Base-by-base conservation (phyloP, 1,140 invertebrate species). In the Bombus huntii region DNA sequence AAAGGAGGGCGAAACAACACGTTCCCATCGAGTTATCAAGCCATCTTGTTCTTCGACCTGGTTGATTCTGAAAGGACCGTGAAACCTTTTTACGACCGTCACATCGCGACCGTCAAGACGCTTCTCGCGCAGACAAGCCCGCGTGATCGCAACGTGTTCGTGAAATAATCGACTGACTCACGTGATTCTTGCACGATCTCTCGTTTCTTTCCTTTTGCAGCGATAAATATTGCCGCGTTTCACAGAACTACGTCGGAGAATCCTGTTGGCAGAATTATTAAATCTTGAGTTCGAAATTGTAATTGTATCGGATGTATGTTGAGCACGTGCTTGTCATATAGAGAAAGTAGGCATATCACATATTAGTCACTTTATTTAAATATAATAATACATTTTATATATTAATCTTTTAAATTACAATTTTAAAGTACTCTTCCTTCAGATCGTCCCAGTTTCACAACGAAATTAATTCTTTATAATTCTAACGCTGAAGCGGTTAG, bases 141-240 rank as follows among this genome's bases (percentile, higher is more conserved):
- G 70, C 80, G 80, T 81, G 80, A 81, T 81, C 80, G 47, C 70
- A 25, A 81, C 80, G 70, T 81, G 80, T 44, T 65, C 39, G 70
- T 42, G 53, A 81, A 81, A 62, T 81, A 72, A 81, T 81, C 68
- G 44, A 12, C 25, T 37, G 28, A 37, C 34, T 62, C 79, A 9
- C 68, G 53, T 72, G 80, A 81, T 74, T 73, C 53, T n/a, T 65
- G 15, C 37, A 59, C 70, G 53, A 28, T 62, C n/a, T 44, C 22
- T 28, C 68, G 59, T 62, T 62, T 66, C 15, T n/a, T 81, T 71
- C 80, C 10, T 73, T 73, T 81, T n/a, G 53, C 37, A 28, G 10
- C 39, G 80, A 81, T 81, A 81, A 39, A 5, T n/a, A 42, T 15
- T n/a, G 59, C 25, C 59, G 28, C 59, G 59, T 53, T 53, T 53